Conservation (phyloP, 2,888 invertebrate species). For the Siphonodentalium dalli region DNA sequence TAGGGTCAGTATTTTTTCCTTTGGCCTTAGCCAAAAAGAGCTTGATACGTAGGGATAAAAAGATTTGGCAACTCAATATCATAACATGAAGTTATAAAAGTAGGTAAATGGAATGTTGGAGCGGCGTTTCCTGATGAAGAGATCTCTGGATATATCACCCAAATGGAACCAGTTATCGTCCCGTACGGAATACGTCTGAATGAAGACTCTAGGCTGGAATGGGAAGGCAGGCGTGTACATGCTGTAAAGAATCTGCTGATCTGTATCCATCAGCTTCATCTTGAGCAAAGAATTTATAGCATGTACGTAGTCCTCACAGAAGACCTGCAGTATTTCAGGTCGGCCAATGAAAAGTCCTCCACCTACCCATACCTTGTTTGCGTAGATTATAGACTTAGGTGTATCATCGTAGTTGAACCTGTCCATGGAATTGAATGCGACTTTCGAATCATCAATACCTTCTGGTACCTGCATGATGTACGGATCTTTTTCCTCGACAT, state of each 20-base stretch:
- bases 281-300: slow-evolving; percentile 2
- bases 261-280: slow-evolving; percentile 4
- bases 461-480: slow-evolving; percentile 3
- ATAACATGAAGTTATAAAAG: too few species aligned
- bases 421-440: slow-evolving; percentile 2
- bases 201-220: not conserved
- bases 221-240: slow-evolving; percentile 10
- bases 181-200: slow-evolving; percentile 1
- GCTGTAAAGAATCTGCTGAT: slow-evolving; percentile 14
- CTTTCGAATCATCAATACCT: not conserved
- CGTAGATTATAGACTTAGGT: slow-evolving; percentile 2
- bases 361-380: slow-evolving; percentile 12
- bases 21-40: too few species aligned
- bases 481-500: not conserved
- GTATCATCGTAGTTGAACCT: not conserved
- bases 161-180: slow-evolving; percentile 3
- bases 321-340: not conserved
- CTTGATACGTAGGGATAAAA: too few species aligned
- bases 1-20: too few species aligned
- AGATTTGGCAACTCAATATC: too few species aligned
- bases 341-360: slow-evolving; percentile 14
- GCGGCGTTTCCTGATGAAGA: too few species aligned
- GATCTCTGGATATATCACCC: slow-evolving; percentile 1
- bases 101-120: too few species aligned
- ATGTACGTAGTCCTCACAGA: slow-evolving; percentile 3